Base-by-base conservation (phyloP, 2,113 vertebrate genomes). In the Laticauda colubrina region DNA sequence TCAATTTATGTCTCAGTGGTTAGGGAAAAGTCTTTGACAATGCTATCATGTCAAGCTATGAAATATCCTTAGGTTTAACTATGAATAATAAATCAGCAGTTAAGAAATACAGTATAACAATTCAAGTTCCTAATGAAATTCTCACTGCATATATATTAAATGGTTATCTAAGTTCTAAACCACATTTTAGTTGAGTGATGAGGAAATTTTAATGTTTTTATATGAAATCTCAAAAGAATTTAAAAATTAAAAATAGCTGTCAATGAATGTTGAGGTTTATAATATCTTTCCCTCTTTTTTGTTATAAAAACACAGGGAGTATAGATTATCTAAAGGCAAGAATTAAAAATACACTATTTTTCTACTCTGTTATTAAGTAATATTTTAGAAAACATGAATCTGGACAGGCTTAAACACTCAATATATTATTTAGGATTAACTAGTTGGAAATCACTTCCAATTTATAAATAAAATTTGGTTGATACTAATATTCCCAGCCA, bases 261-360 rank as follows among this genome's bases (percentile, higher is more conserved):
- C 0, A 94, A 96, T 94, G 93, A 96, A 95, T 90, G 7, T 96
- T 95, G 93, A 89, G 93, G 94, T 89, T 94, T 45, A 56, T 96
- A 89, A 88, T 55, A 81, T 69, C 23, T 95, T 96, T 94, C 88
- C 88, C 93, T 34, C 94, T 92, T 45, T 92, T 92, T 54, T 96
- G 91, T 86, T 91, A 94, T 15, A 87, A 87, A 93, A 87, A 1
- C 34, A 29, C 88, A 87, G 29, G 18, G 1, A 45, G 90, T 89
- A 55, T 81, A 55, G 59, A 90, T 0, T 2, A 56, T 18, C 15
- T 64, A 12, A 59, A 39, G n/a, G 11, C 51, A 64, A 87, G 48
- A 54, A 24, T 39, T 91, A 8, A 53, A 61, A 39, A 14, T 18
- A 20, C 21, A 24, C 8, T 89, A 20, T 81, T 64, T 81, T 56